A percentile compares a stretch with the other conserved stretches of the same genome.
Conservation (phyloP, 2,797 vertebrate species). For the Thaleichthys pacificus region DNA sequence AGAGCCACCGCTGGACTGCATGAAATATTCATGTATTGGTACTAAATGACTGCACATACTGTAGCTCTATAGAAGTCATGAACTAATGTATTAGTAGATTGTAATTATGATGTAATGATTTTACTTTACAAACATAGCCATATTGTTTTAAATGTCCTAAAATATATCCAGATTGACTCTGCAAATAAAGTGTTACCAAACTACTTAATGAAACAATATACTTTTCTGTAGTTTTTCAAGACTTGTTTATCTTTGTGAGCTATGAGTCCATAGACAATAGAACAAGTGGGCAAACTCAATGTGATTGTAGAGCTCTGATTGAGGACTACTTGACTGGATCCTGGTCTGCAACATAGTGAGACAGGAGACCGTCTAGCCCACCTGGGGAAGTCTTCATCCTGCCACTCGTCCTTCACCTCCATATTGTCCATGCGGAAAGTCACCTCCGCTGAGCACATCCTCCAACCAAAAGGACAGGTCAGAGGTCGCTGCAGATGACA, state of each 20-base stretch:
- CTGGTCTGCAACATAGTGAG: not conserved
- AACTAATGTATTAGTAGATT: no score
- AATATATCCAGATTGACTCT: not conserved
- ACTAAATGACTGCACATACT: no score
- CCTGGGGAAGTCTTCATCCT: constrained; percentile 92
- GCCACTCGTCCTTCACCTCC: constrained; percentile 93
- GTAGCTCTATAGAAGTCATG: no score
- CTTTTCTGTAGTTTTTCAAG: no score
- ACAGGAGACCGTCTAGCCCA: constrained; percentile 42
- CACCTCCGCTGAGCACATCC: constrained; percentile 91
- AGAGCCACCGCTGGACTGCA: not conserved
- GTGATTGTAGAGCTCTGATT: not conserved
- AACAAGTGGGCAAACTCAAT: not conserved
- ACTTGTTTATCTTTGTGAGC: no score
- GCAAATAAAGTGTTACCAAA: not conserved
- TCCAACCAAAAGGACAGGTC: constrained; percentile 4
- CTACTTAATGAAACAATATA: no score
- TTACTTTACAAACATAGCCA: no score
- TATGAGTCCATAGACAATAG: no score
- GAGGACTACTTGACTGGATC: not conserved
- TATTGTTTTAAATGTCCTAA: not conserved
- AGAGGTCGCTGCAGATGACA: constrained; percentile 48
- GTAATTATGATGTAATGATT: no score
- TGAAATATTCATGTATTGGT: no score
- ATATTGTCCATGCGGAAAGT: constrained; percentile 89